Conservation (phyloP, 2,113 vertebrate genomes). For the Pteruthius melanotis region DNA sequence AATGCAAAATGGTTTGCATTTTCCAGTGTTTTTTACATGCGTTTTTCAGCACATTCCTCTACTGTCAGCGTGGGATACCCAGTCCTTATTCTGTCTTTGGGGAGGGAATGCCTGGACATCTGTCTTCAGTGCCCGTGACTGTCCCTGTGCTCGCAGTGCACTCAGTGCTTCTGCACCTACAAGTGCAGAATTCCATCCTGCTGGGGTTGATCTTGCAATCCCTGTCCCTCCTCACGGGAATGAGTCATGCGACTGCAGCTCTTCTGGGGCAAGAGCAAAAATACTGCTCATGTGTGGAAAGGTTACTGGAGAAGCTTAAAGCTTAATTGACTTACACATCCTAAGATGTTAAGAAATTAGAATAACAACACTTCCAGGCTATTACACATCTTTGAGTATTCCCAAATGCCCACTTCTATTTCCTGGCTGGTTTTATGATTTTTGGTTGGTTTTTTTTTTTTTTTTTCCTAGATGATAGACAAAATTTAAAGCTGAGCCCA, state of each 20-base stretch:
- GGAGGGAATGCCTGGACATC: neutral
- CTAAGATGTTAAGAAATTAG: constrained; percentile 9
- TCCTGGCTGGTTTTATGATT: neutral
- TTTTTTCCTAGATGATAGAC: neutral
- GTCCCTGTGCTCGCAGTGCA: rapidly evolving
- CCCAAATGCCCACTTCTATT: neutral
- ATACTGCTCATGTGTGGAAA: neutral
- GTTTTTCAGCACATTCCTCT: neutral
- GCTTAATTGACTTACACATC: constrained; percentile 1
- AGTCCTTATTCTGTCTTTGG: neutral
- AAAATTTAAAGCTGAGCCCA: neutral
- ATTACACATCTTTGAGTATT: neutral
- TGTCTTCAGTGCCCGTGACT: neutral
- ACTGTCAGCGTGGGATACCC: neutral
- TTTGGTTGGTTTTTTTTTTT: too few relatives aligned
- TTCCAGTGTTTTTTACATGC: neutral
- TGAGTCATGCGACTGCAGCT: neutral
- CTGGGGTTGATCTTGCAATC: neutral
- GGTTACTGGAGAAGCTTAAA: neutral
- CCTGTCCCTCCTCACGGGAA: neutral
- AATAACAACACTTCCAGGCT: neutral
- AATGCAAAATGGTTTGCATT: neutral
- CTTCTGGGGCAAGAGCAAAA: neutral
- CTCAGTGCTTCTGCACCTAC: neutral
- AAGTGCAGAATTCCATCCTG: neutral